Percentiles rank a stretch among this genome's conserved stretches.
phyloP scores from a whole-genome alignment of 1,140 invertebrate species.

The Yoshiicerus persimilis region DNA sequence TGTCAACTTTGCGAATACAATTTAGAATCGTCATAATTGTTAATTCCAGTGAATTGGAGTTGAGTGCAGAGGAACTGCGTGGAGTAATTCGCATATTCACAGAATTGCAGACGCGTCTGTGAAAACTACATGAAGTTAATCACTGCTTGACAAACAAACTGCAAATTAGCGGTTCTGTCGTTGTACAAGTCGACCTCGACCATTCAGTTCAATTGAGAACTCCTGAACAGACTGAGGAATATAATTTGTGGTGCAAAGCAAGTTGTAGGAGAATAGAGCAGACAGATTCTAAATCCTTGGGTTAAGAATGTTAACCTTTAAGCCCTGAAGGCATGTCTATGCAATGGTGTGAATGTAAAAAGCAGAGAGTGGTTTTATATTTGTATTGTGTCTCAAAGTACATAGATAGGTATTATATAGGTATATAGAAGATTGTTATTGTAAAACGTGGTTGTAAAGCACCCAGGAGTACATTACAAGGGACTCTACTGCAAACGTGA shows the following conservation, averaged over 20 bases:
- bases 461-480: too few relatives aligned
- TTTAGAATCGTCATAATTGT: too few relatives aligned
- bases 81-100: background rate
- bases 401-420: too few relatives aligned
- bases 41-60: too few relatives aligned
- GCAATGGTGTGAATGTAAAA: background rate
- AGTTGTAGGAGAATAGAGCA: background rate
- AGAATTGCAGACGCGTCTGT: background rate
- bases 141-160: background rate
- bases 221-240: background rate
- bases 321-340: background rate
- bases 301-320: conserved; percentile 6
- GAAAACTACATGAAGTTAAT: background rate
- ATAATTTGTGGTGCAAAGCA: background rate
- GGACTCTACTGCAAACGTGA: background rate
- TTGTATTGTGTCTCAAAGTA: background rate
- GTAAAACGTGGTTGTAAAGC: too few relatives aligned
- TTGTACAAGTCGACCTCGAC: background rate
- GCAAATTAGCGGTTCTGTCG: background rate
- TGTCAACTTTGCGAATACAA: too few relatives aligned
- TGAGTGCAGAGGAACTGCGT: background rate
- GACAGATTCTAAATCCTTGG: background rate
- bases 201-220: background rate
- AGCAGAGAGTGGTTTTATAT: background rate
- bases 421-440: too few relatives aligned